Percentiles rank a stretch among this genome's conserved stretches.
Conservation (phyloP, 2,888 invertebrate species). For the Parnassius glacialis region DNA sequence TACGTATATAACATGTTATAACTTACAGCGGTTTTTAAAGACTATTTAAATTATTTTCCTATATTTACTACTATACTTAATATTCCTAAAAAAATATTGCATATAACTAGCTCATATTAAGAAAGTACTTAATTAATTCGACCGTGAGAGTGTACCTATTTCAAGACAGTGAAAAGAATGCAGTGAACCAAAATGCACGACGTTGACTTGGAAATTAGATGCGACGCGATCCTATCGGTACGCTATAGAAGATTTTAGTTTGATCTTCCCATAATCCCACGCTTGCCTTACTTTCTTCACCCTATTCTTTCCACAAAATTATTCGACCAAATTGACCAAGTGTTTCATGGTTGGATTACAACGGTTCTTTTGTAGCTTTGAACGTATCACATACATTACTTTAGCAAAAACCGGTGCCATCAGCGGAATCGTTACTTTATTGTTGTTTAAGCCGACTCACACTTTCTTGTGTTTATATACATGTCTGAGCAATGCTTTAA, state of each 20-base stretch:
- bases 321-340: conserved; percentile 51
- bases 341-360: conserved; percentile 52
- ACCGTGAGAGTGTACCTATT: conserved; percentile 13
- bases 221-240: conserved; percentile 27
- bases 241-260: conserved; percentile 34
- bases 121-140: conserved; percentile 9
- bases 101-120: conserved; percentile 2
- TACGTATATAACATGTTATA: too few relatives aligned
- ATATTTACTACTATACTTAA: too few relatives aligned
- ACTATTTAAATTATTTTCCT: too few relatives aligned
- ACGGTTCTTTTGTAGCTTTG: conserved; percentile 46
- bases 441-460: conserved; percentile 6
- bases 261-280: conserved; percentile 60
- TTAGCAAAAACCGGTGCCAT: conserved; percentile 28
- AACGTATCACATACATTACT: conserved; percentile 4
- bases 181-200: conserved; percentile 23
- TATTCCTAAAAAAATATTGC: too few relatives aligned
- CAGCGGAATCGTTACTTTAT: conserved; percentile 29
- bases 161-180: conserved; percentile 12
- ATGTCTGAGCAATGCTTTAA: conserved; percentile 12
- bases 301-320: conserved; percentile 42
- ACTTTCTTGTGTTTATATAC: conserved; percentile 18
- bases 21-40: too few relatives aligned
- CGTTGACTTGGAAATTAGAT: conserved; percentile 20
- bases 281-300: conserved; percentile 59